Evolutionary conservation across 2,888 invertebrate genomes (phyloP).

Genomic region (Phortica magna): DNA sequence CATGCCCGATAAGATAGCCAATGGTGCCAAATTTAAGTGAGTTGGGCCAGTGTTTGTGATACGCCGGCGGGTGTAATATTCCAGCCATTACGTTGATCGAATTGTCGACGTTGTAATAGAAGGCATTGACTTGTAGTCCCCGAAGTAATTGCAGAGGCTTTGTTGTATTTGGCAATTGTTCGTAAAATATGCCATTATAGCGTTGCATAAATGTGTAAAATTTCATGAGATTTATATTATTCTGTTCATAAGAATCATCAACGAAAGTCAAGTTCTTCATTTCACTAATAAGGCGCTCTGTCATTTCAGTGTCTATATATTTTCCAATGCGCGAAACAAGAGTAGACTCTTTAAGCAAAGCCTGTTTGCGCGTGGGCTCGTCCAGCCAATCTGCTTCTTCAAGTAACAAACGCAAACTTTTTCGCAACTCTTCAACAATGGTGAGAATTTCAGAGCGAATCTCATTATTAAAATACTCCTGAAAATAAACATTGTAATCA

Average conservation of each 20-base stretch:
- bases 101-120: conserved; percentile 73
- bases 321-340: conserved; percentile 62
- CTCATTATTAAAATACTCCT: conserved; percentile 65
- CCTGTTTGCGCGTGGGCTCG: conserved; percentile 64
- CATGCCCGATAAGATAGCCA: conserved; percentile 74
- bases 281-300: conserved; percentile 59
- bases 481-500: conserved; percentile 32
- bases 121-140: conserved; percentile 71
- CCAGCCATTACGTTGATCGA: conserved; percentile 75
- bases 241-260: conserved; percentile 59
- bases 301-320: conserved; percentile 54
- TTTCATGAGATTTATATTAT: conserved; percentile 59
- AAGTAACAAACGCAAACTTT: conserved; percentile 57
- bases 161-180: conserved; percentile 48
- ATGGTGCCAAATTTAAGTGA: conserved; percentile 72
- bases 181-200: conserved; percentile 57
- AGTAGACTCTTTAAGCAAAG: conserved; percentile 65
- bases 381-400: conserved; percentile 72
- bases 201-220: conserved; percentile 59
- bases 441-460: conserved; percentile 55
- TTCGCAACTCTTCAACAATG: conserved; percentile 67
- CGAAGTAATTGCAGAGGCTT: conserved; percentile 66
- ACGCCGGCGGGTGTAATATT: conserved; percentile 69
- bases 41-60: conserved; percentile 69
- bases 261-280: conserved; percentile 57